Conservation (phyloP, 2,797 vertebrate species). For the Cryptoprocta ferox region DNA sequence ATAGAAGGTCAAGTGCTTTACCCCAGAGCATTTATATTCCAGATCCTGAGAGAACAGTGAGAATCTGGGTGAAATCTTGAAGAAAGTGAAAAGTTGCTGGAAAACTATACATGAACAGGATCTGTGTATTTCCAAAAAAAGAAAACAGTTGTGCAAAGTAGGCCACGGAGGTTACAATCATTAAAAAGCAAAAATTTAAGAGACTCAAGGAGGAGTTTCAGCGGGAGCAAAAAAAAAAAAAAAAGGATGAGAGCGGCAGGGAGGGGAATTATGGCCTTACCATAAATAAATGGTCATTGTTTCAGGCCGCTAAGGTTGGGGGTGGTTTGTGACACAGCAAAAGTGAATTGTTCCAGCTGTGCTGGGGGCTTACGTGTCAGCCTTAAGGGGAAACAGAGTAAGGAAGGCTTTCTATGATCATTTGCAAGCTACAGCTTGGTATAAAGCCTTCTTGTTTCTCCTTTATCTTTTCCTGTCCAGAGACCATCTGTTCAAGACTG, state of each 20-base stretch:
- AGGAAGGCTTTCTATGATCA: not conserved
- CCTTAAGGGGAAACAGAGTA: not conserved
- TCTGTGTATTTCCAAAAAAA: not conserved
- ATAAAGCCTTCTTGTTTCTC: not conserved
- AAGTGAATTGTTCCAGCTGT: not conserved
- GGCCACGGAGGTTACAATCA: not conserved
- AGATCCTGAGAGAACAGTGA: not conserved
- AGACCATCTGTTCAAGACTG: not conserved
- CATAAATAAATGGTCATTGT: not conserved
- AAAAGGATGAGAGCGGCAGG: not conserved
- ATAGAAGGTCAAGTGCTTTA: not conserved
- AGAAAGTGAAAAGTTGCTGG: not conserved
- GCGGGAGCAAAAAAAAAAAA: not conserved
- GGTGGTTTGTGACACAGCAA: not conserved
- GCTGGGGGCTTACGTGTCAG: not conserved
- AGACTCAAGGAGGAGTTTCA: not conserved
- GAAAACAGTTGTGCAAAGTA: not conserved
- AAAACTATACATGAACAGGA: not conserved
- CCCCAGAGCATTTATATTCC: not conserved
- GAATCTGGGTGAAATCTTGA: not conserved
- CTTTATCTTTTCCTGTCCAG: not conserved
- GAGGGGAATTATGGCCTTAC: not conserved
- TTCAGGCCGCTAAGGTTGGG: not conserved
- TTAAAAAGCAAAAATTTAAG: not conserved
- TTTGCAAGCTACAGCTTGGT: not conserved